These are phyloP conservation scores for Netelia inedita DNA, from an alignment of 2,888 invertebrate species.

Conservation along the genomic window DNA sequence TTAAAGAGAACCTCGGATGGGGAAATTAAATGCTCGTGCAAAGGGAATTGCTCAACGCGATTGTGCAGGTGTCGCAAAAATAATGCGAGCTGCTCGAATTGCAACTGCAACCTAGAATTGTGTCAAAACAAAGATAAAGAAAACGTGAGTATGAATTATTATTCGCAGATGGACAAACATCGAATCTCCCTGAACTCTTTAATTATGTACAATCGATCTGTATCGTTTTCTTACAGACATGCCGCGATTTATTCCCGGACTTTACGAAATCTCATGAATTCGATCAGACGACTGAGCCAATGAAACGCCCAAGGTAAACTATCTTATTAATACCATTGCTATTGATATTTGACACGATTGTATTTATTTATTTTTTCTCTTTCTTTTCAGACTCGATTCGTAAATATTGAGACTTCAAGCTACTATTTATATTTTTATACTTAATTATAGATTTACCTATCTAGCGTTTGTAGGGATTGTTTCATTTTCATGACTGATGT, in stretches of 20 bases:
- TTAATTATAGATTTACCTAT: neutral
- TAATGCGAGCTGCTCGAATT: constrained; percentile 85
- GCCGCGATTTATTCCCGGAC: constrained; percentile 37
- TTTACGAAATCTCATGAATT: neutral
- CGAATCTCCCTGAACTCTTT: too few relatives aligned
- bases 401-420: neutral
- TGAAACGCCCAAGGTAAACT: constrained; percentile 43
- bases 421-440: neutral
- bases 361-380: constrained; percentile 10
- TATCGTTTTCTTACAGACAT: constrained; percentile 15
- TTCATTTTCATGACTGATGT: neutral
- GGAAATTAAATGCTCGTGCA: constrained; percentile 88
- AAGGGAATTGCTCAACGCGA: constrained; percentile 87
- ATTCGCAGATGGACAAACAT: neutral
- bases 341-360: neutral
- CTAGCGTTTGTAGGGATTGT: neutral
- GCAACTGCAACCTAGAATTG: constrained; percentile 86
- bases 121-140: constrained; percentile 83
- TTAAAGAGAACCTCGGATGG: constrained; percentile 85
- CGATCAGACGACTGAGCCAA: constrained; percentile 5
- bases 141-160: constrained; percentile 67
- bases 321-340: neutral
- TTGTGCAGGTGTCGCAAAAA: constrained; percentile 88
- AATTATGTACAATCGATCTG: neutral
- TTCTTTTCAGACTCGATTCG: constrained; percentile 27